A percentile compares a stretch with the other conserved stretches of the same genome.
phyloP scores from a whole-genome alignment of 2,113 vertebrate species.

The Crocuta crocuta region DNA sequence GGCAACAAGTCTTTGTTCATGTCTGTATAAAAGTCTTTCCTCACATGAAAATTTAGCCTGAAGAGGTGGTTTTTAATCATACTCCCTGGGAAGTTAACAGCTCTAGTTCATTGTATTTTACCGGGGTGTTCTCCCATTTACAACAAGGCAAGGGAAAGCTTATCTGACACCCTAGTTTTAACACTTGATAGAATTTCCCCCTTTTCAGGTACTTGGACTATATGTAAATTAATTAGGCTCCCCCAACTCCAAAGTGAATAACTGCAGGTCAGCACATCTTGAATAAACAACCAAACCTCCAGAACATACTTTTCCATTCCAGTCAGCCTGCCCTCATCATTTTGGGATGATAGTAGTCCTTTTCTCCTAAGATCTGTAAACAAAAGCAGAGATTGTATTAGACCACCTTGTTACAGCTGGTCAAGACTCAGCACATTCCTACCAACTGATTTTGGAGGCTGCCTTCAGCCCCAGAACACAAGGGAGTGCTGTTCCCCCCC shows the following conservation, averaged over 20 bases:
- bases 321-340: conserved; percentile 75
- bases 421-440: neutral
- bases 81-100: neutral
- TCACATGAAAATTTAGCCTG: neutral
- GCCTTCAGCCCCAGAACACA: neutral
- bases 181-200: neutral
- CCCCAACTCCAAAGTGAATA: neutral
- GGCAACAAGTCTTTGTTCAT: neutral
- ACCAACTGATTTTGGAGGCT: neutral
- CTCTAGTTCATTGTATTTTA: neutral
- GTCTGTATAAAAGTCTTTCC: neutral
- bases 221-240: neutral
- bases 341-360: conserved; percentile 76
- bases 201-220: neutral
- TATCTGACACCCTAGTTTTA: neutral
- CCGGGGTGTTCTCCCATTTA: neutral
- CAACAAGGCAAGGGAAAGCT: neutral
- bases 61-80: neutral
- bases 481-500: neutral
- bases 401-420: neutral
- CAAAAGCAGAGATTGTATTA: neutral
- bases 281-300: conserved; percentile 1
- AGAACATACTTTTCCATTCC: conserved; percentile 72
- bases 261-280: neutral
- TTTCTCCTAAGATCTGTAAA: conserved; percentile 85